These are phyloP conservation scores for Diprion similis DNA, from an alignment of 1,140 invertebrate species.

Conservation along the genomic window DNA sequence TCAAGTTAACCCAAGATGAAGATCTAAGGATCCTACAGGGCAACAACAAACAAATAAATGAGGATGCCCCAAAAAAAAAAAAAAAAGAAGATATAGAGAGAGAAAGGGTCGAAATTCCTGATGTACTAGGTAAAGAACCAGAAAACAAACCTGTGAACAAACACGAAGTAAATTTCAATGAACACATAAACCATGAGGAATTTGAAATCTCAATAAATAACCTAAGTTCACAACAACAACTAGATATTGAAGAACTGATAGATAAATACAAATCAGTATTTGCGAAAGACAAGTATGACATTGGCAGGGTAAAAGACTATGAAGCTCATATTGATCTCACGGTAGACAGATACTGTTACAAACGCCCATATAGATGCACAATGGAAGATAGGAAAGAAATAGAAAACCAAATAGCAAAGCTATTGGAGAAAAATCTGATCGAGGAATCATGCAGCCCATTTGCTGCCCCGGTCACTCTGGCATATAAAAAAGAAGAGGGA, in stretches of 20 bases:
- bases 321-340: conserved; percentile 27
- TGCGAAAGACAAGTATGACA: conserved; percentile 29
- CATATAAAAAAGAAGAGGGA: conserved; percentile 26
- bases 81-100: background rate
- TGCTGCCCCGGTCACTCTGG: conserved; percentile 26
- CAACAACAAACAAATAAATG: background rate
- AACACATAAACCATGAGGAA: conserved; percentile 35
- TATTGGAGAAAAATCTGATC: conserved; percentile 27
- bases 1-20: conserved; percentile 23
- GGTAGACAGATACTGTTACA: conserved; percentile 21
- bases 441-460: conserved; percentile 26
- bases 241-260: conserved; percentile 8
- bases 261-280: conserved; percentile 25
- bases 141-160: background rate
- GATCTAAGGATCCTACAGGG: conserved; percentile 25
- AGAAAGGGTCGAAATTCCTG: background rate
- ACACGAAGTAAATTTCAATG: conserved; percentile 38
- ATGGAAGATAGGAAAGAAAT: conserved; percentile 26
- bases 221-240: conserved; percentile 34
- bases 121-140: no score
- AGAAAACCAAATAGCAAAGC: conserved; percentile 22
- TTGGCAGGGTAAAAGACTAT: conserved; percentile 33
- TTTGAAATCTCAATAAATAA: conserved; percentile 35
- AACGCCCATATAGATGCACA: conserved; percentile 23
- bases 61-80: background rate